These are phyloP conservation scores for Metaphire vulgaris DNA, from an alignment of 1,140 invertebrate genomes.

Conservation along the genomic window DNA sequence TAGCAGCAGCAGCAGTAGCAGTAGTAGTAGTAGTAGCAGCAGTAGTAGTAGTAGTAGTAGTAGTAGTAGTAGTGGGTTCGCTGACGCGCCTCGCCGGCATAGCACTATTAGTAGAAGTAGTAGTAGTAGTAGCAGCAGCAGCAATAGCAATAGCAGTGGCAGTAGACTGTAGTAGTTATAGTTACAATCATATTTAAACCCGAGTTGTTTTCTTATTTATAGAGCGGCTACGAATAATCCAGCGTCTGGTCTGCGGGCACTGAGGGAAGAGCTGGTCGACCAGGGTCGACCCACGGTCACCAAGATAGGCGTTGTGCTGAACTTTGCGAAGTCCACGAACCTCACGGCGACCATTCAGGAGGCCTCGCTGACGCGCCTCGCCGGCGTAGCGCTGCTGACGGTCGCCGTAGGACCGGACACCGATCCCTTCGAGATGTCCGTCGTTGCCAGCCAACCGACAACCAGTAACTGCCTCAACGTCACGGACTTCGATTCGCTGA, in stretches of 20 bases:
- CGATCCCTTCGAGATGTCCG: background rate
- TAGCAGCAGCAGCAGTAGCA: no score
- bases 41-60: no score
- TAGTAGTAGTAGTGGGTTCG: no score
- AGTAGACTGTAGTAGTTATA: no score
- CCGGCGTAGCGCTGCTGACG: constrained; percentile 7
- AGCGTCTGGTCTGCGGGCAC: background rate
- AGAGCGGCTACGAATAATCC: constrained; percentile 41
- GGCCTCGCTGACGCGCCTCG: background rate
- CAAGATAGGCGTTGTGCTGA: constrained; percentile 22
- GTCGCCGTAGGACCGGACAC: constrained; percentile 15
- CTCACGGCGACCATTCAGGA: background rate
- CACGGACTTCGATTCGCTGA: constrained; percentile 1
- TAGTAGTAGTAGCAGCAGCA: no score
- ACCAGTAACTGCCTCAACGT: constrained; percentile 6
- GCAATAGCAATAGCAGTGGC: no score
- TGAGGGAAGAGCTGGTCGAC: background rate
- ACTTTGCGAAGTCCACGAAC: constrained; percentile 16
- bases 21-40: no score
- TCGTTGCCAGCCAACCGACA: constrained; percentile 13
- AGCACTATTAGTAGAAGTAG: constrained; percentile 8
- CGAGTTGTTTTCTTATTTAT: background rate
- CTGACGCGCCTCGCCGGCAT: background rate
- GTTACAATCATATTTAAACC: no score
- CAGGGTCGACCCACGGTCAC: background rate